These are phyloP conservation scores for Henricia sp. DNA, from an alignment of 53 echinoderm and acorn worm species.

Conservation along the genomic window DNA sequence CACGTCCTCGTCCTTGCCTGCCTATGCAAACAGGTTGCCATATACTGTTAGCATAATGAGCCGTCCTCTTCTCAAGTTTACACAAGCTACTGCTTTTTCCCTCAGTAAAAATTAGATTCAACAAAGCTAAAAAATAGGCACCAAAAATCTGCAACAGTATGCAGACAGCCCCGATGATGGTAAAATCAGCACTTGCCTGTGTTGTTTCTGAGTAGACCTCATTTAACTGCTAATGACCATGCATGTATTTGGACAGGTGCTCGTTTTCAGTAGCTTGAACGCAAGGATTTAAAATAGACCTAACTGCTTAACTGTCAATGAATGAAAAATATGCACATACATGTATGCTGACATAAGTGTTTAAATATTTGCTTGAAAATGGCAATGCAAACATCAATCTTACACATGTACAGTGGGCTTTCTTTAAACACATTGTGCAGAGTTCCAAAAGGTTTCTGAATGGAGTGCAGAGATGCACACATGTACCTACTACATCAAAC, in stretches of 20 bases:
- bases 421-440: too few relatives aligned
- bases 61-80: conserved; percentile 28
- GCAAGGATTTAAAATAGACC: conserved; percentile 2
- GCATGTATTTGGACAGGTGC: conserved; percentile 53
- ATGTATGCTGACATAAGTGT: not conserved
- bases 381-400: too few relatives aligned
- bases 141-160: not conserved
- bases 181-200: not conserved
- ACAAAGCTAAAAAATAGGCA: not conserved
- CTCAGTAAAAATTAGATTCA: not conserved
- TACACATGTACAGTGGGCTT: too few relatives aligned
- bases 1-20: not conserved
- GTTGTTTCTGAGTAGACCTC: not conserved
- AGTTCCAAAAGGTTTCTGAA: too few relatives aligned
- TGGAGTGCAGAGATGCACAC: too few relatives aligned
- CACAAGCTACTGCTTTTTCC: conserved; percentile 40
- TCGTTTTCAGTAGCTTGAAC: not conserved
- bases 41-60: conserved; percentile 40
- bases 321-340: not conserved
- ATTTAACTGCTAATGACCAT: conserved; percentile 45
- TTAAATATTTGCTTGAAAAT: conserved; percentile 6
- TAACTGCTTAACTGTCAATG: conserved; percentile 31
- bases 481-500: too few relatives aligned
- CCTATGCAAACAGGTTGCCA: conserved; percentile 47
- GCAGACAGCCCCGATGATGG: not conserved